These are phyloP conservation scores for Triops longicaudatus DNA, from an alignment of 1,140 invertebrate species.

Conservation along the genomic window DNA sequence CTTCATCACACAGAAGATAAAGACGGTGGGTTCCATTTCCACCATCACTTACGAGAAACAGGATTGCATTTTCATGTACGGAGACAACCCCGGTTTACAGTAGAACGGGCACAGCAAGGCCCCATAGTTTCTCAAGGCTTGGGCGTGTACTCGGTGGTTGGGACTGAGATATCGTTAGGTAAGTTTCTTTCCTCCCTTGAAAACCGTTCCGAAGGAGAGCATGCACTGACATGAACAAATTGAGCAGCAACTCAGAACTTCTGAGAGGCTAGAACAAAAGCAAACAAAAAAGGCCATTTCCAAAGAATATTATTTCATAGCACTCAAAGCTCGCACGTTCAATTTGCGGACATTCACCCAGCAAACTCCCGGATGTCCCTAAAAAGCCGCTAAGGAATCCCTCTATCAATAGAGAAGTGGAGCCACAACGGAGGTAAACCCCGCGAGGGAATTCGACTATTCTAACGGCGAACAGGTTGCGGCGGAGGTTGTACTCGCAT, in stretches of 20 bases:
- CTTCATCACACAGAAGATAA: background rate
- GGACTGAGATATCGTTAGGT: background rate
- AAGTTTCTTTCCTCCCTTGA: background rate
- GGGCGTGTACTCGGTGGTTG: background rate
- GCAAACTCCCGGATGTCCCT: too few species aligned
- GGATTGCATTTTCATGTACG: constrained; percentile 5
- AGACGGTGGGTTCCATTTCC: background rate
- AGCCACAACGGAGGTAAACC: background rate
- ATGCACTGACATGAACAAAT: background rate
- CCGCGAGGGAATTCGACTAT: background rate
- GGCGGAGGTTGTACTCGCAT: background rate
- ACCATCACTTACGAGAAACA: background rate
- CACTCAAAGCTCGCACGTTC: too few species aligned
- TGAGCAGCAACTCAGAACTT: background rate
- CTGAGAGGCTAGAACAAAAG: too few species aligned
- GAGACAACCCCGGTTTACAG: background rate
- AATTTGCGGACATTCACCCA: too few species aligned
- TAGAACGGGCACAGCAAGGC: background rate
- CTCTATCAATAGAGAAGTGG: background rate
- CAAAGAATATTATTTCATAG: too few species aligned
- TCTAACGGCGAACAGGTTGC: background rate
- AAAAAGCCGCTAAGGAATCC: background rate
- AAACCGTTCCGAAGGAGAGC: background rate
- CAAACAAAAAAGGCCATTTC: too few species aligned
- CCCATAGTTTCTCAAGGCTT: background rate